Conservation (phyloP, 2,888 invertebrate species). For the Euzophera pinguis region DNA sequence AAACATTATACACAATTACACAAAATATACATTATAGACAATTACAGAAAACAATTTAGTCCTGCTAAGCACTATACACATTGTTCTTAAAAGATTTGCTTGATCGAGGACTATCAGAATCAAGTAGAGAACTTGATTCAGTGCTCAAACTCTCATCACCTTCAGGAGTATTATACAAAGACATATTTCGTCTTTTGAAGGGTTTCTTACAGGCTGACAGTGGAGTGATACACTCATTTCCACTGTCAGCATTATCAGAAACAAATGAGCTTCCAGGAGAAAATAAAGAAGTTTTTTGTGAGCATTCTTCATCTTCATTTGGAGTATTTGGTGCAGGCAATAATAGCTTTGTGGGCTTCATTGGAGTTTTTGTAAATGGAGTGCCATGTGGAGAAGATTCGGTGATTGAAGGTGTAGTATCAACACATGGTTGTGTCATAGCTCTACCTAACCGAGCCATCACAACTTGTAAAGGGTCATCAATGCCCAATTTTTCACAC, state of each 20-base stretch:
- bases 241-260: constrained; percentile 36
- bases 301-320: constrained; percentile 34
- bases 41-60: too few species aligned
- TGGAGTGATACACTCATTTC: constrained; percentile 50
- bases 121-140: constrained; percentile 36
- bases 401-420: constrained; percentile 17
- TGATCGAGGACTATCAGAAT: constrained; percentile 41
- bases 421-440: constrained; percentile 41
- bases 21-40: too few species aligned
- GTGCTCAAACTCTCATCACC: constrained; percentile 43
- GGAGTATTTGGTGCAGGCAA: constrained; percentile 66
- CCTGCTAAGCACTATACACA: constrained; percentile 13
- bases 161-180: constrained; percentile 58
- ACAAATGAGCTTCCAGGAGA: constrained; percentile 36
- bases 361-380: constrained; percentile 36
- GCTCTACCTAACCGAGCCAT: constrained; percentile 71
- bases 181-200: constrained; percentile 67
- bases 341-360: constrained; percentile 51
- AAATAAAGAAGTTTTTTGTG: constrained; percentile 26
- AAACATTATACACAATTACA: too few species aligned
- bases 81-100: constrained; percentile 42
- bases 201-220: constrained; percentile 48
- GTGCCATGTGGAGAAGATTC: constrained; percentile 14
- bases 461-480: constrained; percentile 88
- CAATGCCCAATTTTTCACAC: constrained; percentile 85